A percentile compares a stretch with the other conserved stretches of the same genome.
These are phyloP conservation scores for Netelia melanura DNA, from an alignment of 2,888 invertebrate species.

Conservation along the genomic window DNA sequence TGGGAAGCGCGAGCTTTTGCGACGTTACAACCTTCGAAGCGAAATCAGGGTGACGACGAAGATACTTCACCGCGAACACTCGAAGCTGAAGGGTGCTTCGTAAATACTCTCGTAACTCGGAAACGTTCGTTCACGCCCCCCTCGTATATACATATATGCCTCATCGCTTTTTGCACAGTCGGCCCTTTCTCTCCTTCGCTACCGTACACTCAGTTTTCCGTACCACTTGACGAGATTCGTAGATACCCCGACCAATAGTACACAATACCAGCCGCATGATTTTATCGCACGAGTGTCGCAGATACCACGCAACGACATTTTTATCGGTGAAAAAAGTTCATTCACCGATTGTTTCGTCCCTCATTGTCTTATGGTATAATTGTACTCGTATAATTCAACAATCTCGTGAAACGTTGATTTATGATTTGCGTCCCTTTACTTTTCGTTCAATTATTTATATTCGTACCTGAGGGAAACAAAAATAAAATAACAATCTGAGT, in stretches of 20 bases:
- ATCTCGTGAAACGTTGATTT: too few species aligned
- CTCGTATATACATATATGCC: neutral
- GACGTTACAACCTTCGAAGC: constrained; percentile 27
- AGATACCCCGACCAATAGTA: neutral
- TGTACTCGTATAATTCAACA: too few species aligned
- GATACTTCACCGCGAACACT: constrained; percentile 41
- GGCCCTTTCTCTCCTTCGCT: neutral
- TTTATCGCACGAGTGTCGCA: neutral
- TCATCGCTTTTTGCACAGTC: constrained; percentile 10
- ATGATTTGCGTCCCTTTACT: too few species aligned
- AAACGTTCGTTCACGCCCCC: constrained; percentile 30
- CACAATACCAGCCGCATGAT: neutral
- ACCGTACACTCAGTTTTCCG: neutral
- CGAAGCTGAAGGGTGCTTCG: constrained; percentile 48
- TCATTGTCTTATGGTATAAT: too few species aligned
- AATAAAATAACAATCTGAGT: too few species aligned
- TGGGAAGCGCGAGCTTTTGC: neutral
- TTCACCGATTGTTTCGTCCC: neutral
- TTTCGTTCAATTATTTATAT: too few species aligned
- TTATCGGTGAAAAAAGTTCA: neutral
- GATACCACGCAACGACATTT: neutral
- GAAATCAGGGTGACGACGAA: constrained; percentile 47
- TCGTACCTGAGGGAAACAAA: too few species aligned
- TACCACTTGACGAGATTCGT: neutral
- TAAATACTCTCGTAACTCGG: constrained; percentile 48